These are phyloP conservation scores for Saccopteryx bilineata DNA, from an alignment of 2,113 vertebrate species.

Conservation along the genomic window DNA sequence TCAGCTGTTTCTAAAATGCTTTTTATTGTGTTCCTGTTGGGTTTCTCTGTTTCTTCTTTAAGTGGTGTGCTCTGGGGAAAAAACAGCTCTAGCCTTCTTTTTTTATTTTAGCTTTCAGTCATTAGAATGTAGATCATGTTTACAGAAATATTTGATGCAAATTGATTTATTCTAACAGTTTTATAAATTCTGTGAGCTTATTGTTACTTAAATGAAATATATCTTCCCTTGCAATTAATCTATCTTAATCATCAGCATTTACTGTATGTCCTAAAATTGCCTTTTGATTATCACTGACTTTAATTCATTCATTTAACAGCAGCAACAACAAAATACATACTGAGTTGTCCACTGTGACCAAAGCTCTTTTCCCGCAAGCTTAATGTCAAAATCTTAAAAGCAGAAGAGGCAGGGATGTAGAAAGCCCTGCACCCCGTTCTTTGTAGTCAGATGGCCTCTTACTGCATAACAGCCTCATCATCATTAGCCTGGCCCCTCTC, in stretches of 20 bases:
- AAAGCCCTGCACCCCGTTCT: not conserved
- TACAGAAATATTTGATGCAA: constrained; percentile 17
- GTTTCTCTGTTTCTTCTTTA: constrained; percentile 34
- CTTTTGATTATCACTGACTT: constrained; percentile 15
- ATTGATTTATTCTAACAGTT: constrained; percentile 12
- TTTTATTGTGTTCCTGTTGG: not conserved
- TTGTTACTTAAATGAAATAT: constrained; percentile 14
- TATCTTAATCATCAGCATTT: not conserved
- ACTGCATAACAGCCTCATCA: not conserved
- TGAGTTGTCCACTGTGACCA: not conserved
- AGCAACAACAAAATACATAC: not conserved
- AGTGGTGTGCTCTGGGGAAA: not conserved
- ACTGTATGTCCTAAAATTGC: not conserved
- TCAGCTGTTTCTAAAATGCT: not conserved
- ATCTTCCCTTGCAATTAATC: not conserved
- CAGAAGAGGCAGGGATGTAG: not conserved
- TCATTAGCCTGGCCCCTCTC: not conserved
- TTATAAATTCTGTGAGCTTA: not conserved
- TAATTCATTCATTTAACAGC: not conserved
- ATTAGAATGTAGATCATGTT: constrained; percentile 27
- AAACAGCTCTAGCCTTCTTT: not conserved
- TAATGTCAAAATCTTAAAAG: not conserved
- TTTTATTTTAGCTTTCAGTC: not conserved
- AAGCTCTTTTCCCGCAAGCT: not conserved
- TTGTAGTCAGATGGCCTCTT: not conserved